These are phyloP conservation scores for Nycticorax nycticorax DNA, from an alignment of 2,113 vertebrate genomes.

Conservation along the genomic window DNA sequence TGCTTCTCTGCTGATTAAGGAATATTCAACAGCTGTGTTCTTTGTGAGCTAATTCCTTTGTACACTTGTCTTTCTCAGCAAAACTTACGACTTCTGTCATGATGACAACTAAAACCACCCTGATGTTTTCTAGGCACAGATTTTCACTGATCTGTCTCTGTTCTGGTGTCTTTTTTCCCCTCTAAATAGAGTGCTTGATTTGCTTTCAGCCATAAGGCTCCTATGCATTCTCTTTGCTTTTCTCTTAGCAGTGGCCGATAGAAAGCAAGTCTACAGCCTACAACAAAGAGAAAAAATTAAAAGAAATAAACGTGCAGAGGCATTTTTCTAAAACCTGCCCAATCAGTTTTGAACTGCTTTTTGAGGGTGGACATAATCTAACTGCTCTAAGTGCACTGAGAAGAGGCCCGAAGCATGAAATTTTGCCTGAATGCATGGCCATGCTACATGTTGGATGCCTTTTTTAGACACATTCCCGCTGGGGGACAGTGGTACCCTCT, in stretches of 20 bases:
- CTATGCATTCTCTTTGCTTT: not conserved
- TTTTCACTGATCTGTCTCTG: not conserved
- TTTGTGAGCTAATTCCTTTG: not conserved
- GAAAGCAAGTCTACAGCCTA: not conserved
- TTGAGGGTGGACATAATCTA: not conserved
- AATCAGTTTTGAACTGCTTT: not conserved
- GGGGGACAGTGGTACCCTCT: not conserved
- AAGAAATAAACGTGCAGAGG: not conserved
- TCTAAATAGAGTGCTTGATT: not conserved
- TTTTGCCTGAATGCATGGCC: not conserved
- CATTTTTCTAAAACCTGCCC: not conserved
- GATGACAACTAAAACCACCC: not conserved
- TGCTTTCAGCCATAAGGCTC: not conserved
- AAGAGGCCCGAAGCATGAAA: not conserved
- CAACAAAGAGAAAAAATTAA: not conserved
- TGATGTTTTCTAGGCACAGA: not conserved
- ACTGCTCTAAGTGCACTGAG: not conserved
- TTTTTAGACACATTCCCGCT: not conserved
- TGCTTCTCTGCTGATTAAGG: not conserved
- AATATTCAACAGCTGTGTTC: not conserved
- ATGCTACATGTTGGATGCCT: not conserved
- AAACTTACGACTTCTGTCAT: not conserved
- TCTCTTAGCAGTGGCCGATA: not conserved
- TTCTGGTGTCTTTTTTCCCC: not conserved
- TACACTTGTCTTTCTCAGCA: not conserved